Percentiles rank a stretch among this genome's conserved stretches.
phyloP scores from a whole-genome alignment of 2,113 vertebrate species.

The Petroica traversi region DNA sequence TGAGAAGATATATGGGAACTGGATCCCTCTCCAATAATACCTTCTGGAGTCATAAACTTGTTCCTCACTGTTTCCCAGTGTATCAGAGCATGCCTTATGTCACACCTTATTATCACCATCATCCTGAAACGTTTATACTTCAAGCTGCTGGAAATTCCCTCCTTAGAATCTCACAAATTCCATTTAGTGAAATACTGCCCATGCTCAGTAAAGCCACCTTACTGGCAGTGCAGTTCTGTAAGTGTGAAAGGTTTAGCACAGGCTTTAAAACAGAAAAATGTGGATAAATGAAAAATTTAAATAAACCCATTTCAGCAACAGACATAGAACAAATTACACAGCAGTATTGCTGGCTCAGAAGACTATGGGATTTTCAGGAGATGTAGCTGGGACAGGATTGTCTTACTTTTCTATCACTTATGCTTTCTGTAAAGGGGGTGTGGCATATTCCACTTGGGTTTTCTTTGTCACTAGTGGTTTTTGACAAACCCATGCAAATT shows the following conservation, averaged over 20 bases:
- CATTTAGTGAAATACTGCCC: neutral
- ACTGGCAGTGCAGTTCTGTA: neutral
- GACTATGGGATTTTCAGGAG: neutral
- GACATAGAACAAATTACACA: neutral
- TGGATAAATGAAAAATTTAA: neutral
- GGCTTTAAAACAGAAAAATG: neutral
- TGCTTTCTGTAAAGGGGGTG: neutral
- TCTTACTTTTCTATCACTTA: neutral
- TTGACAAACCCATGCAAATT: neutral
- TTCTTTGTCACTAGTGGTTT: neutral
- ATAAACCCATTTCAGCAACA: neutral
- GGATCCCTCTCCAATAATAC: neutral
- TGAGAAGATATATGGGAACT: neutral
- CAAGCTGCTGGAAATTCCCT: neutral
- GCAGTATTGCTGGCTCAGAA: neutral
- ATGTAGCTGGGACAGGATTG: neutral
- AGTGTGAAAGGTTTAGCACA: neutral
- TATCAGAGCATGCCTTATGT: neutral
- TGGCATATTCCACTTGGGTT: neutral
- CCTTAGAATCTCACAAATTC: neutral
- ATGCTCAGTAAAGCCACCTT: neutral
- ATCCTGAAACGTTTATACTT: neutral
- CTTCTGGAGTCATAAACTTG: neutral
- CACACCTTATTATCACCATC: neutral
- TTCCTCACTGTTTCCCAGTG: neutral